Percentiles rank a stretch among this genome's conserved stretches.
Conservation (phyloP, 2,113 vertebrate species). For the Camelus dromedarius region DNA sequence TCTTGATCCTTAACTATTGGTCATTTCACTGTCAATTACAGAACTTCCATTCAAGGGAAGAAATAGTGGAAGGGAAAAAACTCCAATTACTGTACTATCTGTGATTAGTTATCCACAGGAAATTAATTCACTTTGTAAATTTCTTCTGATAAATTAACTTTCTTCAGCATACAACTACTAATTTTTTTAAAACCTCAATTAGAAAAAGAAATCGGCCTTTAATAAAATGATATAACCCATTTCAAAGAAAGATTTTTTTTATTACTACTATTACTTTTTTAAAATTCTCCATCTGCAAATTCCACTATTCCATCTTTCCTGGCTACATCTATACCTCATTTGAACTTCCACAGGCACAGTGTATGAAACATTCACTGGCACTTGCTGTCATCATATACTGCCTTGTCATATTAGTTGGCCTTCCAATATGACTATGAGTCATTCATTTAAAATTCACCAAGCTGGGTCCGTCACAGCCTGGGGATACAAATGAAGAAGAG, state of each 20-base stretch:
- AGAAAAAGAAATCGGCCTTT: slow-evolving; percentile 27
- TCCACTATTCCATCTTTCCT: background rate
- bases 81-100: slow-evolving; percentile 12
- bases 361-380: background rate
- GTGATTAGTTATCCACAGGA: slow-evolving; percentile 6
- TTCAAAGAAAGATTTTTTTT: slow-evolving; percentile 26
- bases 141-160: slow-evolving; percentile 58
- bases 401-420: background rate
- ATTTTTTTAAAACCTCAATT: slow-evolving; percentile 13
- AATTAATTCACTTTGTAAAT: slow-evolving; percentile 57
- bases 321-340: background rate
- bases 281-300: background rate
- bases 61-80: slow-evolving; percentile 2
- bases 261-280: background rate
- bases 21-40: slow-evolving; percentile 38
- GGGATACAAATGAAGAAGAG: background rate
- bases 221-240: slow-evolving; percentile 38
- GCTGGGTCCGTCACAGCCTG: background rate
- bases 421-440: slow-evolving; percentile 27
- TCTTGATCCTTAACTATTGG: background rate
- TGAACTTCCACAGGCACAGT: background rate
- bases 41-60: background rate
- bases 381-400: background rate
- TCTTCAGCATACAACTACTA: background rate
- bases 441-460: slow-evolving; percentile 38